phyloP scores from a whole-genome alignment of 2,113 vertebrate genomes.

The Lamprologus sp. region DNA sequence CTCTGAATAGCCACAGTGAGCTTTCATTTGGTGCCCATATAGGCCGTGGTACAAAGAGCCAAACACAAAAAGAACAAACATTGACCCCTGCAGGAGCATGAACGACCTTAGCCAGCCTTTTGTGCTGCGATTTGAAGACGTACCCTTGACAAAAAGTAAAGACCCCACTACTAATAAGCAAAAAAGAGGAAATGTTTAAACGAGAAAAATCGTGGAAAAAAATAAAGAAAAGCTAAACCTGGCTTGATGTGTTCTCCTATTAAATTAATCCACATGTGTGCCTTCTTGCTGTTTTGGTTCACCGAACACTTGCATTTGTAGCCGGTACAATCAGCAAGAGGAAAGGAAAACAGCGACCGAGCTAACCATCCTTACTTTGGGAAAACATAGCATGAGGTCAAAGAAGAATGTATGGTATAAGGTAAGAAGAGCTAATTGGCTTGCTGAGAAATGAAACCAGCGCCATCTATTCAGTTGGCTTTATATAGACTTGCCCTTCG shows the following conservation, averaged over 20 bases:
- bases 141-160: neutral
- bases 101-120: neutral
- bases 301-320: neutral
- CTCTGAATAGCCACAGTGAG: neutral
- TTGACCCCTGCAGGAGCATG: conserved; percentile 14
- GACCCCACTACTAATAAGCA: neutral
- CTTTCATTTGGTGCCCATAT: neutral
- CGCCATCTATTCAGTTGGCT: conserved; percentile 34
- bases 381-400: conserved; percentile 29
- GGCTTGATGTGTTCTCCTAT: neutral
- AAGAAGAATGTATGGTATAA: conserved; percentile 19
- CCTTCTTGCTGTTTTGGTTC: neutral
- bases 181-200: neutral
- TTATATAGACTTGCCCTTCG: conserved; percentile 58
- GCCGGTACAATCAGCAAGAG: neutral
- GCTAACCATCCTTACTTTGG: neutral
- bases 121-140: neutral
- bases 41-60: neutral
- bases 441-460: conserved; percentile 20
- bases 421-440: conserved; percentile 44
- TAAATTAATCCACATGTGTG: neutral
- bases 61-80: neutral
- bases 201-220: neutral
- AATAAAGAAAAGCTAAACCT: neutral
- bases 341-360: neutral